Percentiles rank a stretch among this genome's conserved stretches.
phyloP scores from a whole-genome alignment of 2,888 invertebrate genomes.

The Temnothorax unifasciatus region DNA sequence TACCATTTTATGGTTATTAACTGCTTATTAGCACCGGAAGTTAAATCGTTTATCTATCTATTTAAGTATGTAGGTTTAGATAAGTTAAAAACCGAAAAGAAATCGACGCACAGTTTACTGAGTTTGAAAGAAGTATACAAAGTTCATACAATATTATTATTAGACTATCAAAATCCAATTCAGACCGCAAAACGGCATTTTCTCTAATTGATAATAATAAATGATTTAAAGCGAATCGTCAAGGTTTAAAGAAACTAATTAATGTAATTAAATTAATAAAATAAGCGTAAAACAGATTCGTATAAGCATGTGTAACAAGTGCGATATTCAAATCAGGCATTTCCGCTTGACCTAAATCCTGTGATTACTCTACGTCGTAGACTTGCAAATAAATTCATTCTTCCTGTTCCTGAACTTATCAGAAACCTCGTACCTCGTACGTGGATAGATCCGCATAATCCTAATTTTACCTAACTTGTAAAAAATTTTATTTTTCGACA shows the following conservation, averaged over 20 bases:
- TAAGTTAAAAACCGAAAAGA: too few relatives aligned
- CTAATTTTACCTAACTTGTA: not conserved
- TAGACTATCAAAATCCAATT: too few relatives aligned
- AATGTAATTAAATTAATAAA: not conserved
- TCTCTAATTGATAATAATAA: too few relatives aligned
- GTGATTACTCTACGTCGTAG: constrained; percentile 60
- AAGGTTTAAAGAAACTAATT: not conserved
- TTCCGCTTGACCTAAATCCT: constrained; percentile 67
- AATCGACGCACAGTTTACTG: too few relatives aligned
- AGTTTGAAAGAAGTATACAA: too few relatives aligned
- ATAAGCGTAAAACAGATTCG: not conserved
- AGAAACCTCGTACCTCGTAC: not conserved
- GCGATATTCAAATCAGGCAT: constrained; percentile 64
- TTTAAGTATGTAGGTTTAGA: too few relatives aligned
- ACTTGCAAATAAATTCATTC: constrained; percentile 62
- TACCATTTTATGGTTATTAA: too few relatives aligned
- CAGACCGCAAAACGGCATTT: too few relatives aligned
- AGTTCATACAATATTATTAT: too few relatives aligned
- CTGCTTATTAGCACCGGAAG: too few relatives aligned
- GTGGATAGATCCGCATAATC: not conserved
- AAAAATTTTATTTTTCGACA: not conserved
- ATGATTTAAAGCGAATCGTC: not conserved
- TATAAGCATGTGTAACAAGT: not conserved
- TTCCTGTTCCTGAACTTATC: constrained; percentile 34
- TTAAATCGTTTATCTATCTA: too few relatives aligned